Evolutionary conservation across 2,888 invertebrate species (phyloP), one percentile per base, ranked within the genome.

Genomic region (Germaria angustata): DNA sequence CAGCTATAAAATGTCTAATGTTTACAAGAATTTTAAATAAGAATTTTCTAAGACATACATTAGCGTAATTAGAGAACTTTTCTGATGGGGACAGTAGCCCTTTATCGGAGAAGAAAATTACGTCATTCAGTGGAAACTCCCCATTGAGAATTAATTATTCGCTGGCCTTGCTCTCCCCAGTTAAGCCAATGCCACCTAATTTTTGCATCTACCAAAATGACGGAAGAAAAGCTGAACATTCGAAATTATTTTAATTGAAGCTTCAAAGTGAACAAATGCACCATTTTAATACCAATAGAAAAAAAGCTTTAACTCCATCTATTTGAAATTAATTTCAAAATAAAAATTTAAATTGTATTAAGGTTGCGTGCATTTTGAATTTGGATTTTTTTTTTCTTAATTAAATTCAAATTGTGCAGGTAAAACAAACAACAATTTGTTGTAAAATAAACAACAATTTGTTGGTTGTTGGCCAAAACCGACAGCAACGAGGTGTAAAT

Each of bases 401-500:
- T 55, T 55, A 65, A 65, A 75, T 75, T 36, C 34, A 41, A 36
- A 63, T n/a, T 13, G 6, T 13, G 15, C 22, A 20, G 15, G 9
- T 22, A 22, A 63, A 22, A 32, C 41, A 53, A 53, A 44, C 53
- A 63, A 46, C 15, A 44, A 44, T 15, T 53, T 32, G 53, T 53
- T 28, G n/a, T 15, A 9, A 53, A 53, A 53, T 9, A 46, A 36
- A 36, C 39, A 59, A 41, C 69, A 61, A 72, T 61, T 61, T 72
- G 61, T 28, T 72, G 39, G n/a, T 51, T 46, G 49, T 39, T 51
- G 24, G 9, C n/a, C 11, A 51, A 41, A 63, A 63, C 9, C 2
- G 24, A 28, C 57, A 65, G 13, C 57, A 66, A 76, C 61, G 61
- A 77, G 61, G 81, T 81, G 81, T 72, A 53, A 81, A 81, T 59